Evolutionary conservation across 2,113 vertebrate genomes (phyloP).

Genomic region (Protomyctophum bolini): DNA sequence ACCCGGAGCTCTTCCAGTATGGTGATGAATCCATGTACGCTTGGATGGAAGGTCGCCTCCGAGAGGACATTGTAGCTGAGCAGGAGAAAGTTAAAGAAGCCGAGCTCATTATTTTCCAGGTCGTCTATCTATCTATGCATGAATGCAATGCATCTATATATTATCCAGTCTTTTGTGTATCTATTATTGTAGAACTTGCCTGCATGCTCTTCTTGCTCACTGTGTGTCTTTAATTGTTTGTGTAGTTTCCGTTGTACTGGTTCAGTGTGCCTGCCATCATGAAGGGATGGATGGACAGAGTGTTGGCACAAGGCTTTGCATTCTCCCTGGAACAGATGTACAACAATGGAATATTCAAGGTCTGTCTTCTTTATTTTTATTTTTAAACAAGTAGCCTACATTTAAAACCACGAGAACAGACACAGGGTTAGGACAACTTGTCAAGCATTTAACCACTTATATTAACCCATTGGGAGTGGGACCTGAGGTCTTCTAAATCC

Average conservation of each 20-base stretch:
- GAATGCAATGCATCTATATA: no score
- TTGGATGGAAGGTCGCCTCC: slow-evolving; percentile 79
- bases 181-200: background rate
- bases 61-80: slow-evolving; percentile 79
- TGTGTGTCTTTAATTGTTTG: background rate
- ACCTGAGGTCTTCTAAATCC: no score
- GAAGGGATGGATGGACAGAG: slow-evolving; percentile 87
- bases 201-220: background rate
- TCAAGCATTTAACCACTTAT: no score
- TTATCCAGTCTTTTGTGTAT: no score
- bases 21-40: slow-evolving; percentile 67
- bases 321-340: slow-evolving; percentile 77
- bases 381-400: no score
- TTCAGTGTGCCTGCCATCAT: slow-evolving; percentile 84
- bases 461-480: no score
- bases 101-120: slow-evolving; percentile 88
- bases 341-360: slow-evolving; percentile 81
- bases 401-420: no score
- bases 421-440: no score
- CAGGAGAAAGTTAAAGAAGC: slow-evolving; percentile 82
- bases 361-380: slow-evolving; percentile 48
- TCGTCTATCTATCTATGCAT: slow-evolving; percentile 30
- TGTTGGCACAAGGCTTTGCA: slow-evolving; percentile 80
- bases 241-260: slow-evolving; percentile 88
- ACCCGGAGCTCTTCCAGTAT: slow-evolving; percentile 77